A percentile compares a stretch with the other conserved stretches of the same genome.
Conservation (phyloP, 2,797 vertebrate genomes). For the Pterois miles region DNA sequence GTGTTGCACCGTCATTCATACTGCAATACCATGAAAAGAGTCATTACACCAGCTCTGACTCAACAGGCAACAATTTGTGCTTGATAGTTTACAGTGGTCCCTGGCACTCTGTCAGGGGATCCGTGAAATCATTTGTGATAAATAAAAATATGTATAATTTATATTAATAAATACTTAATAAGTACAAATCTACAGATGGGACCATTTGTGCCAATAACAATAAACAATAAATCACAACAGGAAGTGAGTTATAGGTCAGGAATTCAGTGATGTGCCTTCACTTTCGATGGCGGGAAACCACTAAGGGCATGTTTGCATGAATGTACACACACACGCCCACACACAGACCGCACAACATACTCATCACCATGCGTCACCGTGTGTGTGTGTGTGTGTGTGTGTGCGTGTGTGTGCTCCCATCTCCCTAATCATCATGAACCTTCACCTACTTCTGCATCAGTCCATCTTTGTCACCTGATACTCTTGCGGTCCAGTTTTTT, state of each 20-base stretch:
- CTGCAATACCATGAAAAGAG: constrained; percentile 37
- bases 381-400: constrained; percentile 13
- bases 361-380: constrained; percentile 19
- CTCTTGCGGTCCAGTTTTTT: neutral
- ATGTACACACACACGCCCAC: neutral
- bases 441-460: constrained; percentile 56
- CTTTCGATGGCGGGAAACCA: constrained; percentile 58
- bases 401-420: neutral
- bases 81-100: too few species aligned
- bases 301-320: neutral
- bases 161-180: too few species aligned
- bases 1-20: constrained; percentile 44
- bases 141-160: too few species aligned
- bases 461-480: constrained; percentile 7
- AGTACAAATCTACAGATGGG: too few species aligned
- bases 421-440: constrained; percentile 37
- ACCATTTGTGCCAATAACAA: too few species aligned
- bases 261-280: constrained; percentile 69
- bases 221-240: too few species aligned
- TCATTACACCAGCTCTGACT: constrained; percentile 60
- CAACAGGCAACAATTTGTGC: constrained; percentile 55
- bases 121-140: too few species aligned
- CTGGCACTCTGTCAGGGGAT: too few species aligned
- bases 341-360: constrained; percentile 10
- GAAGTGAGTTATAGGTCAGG: constrained; percentile 83